Percentiles rank a stretch among this genome's conserved stretches.
These are phyloP conservation scores for Cabera pusaria DNA, from an alignment of 2,888 invertebrate species.

Conservation along the genomic window DNA sequence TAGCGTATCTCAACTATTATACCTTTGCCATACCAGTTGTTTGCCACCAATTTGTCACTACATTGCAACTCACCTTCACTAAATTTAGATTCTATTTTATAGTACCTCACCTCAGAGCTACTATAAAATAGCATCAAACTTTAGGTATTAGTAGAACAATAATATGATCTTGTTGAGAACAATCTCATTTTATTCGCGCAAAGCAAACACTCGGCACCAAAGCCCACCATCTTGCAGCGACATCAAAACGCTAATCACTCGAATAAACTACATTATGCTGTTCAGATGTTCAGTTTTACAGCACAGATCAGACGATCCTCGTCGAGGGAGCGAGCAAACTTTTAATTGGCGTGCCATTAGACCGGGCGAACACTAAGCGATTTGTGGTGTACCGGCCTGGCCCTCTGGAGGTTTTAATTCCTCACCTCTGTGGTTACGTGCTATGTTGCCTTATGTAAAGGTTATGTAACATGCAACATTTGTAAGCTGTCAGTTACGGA, in stretches of 20 bases:
- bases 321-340: constrained; percentile 71
- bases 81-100: too few relatives aligned
- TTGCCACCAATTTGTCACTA: too few relatives aligned
- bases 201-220: too few relatives aligned
- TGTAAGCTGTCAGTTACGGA: too few relatives aligned
- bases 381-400: constrained; percentile 81
- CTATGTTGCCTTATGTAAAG: constrained; percentile 10
- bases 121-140: too few relatives aligned
- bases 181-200: too few relatives aligned
- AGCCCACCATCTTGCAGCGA: constrained; percentile 47
- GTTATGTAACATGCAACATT: constrained; percentile 1
- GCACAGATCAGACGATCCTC: constrained; percentile 64
- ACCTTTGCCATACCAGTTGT: too few relatives aligned
- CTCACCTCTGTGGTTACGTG: constrained; percentile 58
- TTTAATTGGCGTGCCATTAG: constrained; percentile 84
- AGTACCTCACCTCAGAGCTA: too few relatives aligned
- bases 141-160: too few relatives aligned
- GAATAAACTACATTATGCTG: constrained; percentile 73
- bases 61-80: too few relatives aligned
- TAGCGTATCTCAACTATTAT: too few relatives aligned
- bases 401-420: constrained; percentile 73
- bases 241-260: constrained; percentile 75
- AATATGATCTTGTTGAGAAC: too few relatives aligned
- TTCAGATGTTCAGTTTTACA: constrained; percentile 78
- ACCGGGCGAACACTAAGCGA: constrained; percentile 80